Base-by-base conservation (phyloP, 2,888 invertebrate species). In the Dascillus cervinus region DNA sequence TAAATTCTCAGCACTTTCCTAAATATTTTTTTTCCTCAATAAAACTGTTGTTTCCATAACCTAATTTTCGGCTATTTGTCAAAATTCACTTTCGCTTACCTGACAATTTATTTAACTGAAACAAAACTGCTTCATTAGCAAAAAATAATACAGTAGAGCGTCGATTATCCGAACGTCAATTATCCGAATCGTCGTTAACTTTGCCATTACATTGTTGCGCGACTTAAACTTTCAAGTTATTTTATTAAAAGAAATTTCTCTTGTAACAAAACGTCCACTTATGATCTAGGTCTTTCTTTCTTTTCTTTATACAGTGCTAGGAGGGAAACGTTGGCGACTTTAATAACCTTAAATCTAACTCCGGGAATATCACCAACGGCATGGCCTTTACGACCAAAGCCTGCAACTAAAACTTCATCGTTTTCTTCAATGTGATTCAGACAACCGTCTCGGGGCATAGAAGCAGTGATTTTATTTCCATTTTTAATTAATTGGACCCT, bases 301-400 rank as follows among this genome's bases (percentile, higher is more conserved):
- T 98, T 98, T 67, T 96, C 97, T 75, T 95, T 97, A 78, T 97
- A 99, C 58, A 98, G 75, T 48, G 98, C 98, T 64, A 95, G 75
- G 49, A 98, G 80, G 12, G 98, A 98, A 25, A 97, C 97, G 62
- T 98, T 99, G 59, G 97, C 98, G 39, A 99, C 98, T 71, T 98
- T 99, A 51, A 99, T 97, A 54, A 98, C 79, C 79, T 86, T 86
- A 67, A 86, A 86, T 62, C 85, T 72, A 57, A 84, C 86, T 72
- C 90, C 91, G 60, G 98, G 98, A 85, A 99, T 99, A 78, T 99
- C 98, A 78, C 98, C 98, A 41, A 99, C 98, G 58, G 98, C 98
- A 68, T 99, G 98, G 73, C 98, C 98, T 66, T 96, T 97, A 70
- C 98, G 87, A 73, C 98, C 98, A 67, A 98, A 99, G 58, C 98